phyloP scores from a whole-genome alignment of 2,888 invertebrate species.

The Epinotia demarniana region DNA sequence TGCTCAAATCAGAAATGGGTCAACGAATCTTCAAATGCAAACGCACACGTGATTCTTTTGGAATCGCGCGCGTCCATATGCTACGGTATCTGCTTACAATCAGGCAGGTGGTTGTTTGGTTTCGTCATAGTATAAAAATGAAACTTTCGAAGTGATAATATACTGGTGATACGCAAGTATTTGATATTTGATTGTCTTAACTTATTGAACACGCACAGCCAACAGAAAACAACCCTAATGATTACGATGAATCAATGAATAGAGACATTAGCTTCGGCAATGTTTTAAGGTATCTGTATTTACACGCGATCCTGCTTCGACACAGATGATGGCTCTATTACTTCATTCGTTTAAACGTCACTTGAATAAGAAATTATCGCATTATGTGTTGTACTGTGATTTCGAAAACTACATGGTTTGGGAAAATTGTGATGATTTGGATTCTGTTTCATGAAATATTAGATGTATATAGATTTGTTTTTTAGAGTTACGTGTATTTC shows the following conservation, averaged over 20 bases:
- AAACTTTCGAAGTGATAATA: neutral
- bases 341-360: constrained; percentile 35
- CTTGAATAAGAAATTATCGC: constrained; percentile 26
- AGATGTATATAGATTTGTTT: neutral
- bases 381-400: constrained; percentile 19
- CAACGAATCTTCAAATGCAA: too few species aligned
- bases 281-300: constrained; percentile 30
- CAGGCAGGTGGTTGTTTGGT: too few species aligned
- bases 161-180: neutral
- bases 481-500: neutral
- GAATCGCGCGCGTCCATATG: too few species aligned
- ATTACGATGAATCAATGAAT: constrained; percentile 35
- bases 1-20: too few species aligned
- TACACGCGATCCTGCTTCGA: constrained; percentile 42
- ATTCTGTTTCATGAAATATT: neutral
- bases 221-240: constrained; percentile 19
- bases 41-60: too few species aligned
- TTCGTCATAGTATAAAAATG: too few species aligned
- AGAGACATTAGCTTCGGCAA: constrained; percentile 28
- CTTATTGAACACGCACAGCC: neutral
- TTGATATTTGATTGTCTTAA: neutral
- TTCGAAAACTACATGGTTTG: constrained; percentile 26
- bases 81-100: too few species aligned
- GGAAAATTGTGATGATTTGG: constrained; percentile 6
- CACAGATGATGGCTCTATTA: constrained; percentile 37